These are phyloP conservation scores for Dryobota labecula DNA, from an alignment of 2,888 invertebrate species.

Conservation along the genomic window DNA sequence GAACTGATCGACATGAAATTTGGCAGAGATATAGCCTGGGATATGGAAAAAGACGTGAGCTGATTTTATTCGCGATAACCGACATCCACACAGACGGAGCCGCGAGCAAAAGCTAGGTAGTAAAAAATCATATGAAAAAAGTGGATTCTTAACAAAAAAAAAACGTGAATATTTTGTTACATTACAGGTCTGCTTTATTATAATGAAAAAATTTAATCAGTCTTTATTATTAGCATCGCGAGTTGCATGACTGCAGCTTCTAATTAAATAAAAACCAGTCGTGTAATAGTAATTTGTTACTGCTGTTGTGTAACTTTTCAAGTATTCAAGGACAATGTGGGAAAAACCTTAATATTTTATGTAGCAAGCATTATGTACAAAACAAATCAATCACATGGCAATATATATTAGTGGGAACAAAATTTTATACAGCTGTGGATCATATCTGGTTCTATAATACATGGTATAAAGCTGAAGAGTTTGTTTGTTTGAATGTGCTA, in stretches of 20 bases:
- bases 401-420: neutral
- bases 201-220: neutral
- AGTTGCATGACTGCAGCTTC: conserved; percentile 10
- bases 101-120: too few relatives aligned
- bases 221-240: neutral
- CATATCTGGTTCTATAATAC: neutral
- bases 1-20: too few relatives aligned
- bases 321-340: conserved; percentile 7
- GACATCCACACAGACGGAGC: too few relatives aligned
- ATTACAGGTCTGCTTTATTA: neutral
- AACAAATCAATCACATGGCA: neutral
- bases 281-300: conserved; percentile 1
- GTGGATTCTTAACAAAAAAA: neutral
- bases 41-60: too few relatives aligned
- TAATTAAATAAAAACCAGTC: neutral
- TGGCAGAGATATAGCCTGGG: too few relatives aligned
- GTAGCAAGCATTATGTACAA: neutral
- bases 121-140: neutral
- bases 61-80: too few relatives aligned
- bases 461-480: neutral
- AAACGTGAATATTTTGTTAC: neutral
- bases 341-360: conserved; percentile 28
- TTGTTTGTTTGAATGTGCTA: neutral
- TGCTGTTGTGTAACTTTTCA: neutral
- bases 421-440: neutral